A percentile compares a stretch with the other conserved stretches of the same genome.
phyloP scores from a whole-genome alignment of 1,140 invertebrate genomes.

The Leucophenga varia region DNA sequence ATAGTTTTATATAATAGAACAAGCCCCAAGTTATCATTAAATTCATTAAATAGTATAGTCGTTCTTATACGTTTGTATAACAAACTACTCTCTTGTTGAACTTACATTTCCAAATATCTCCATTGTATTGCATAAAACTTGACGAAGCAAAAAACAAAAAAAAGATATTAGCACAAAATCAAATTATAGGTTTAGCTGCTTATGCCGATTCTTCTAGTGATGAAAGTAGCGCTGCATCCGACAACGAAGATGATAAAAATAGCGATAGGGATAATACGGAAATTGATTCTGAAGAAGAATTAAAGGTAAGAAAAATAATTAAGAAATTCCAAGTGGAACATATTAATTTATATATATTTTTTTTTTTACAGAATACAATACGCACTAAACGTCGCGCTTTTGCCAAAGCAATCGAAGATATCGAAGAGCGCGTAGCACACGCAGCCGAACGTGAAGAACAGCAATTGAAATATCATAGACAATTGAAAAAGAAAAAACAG shows the following conservation, averaged over 20 bases:
- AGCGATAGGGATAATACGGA: conserved; percentile 25
- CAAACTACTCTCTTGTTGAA: neutral
- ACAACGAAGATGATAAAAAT: conserved; percentile 24
- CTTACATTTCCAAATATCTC: no score
- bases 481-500: conserved; percentile 24
- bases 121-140: no score
- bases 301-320: conserved; percentile 25
- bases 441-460: conserved; percentile 37
- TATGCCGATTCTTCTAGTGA: conserved; percentile 49
- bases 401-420: conserved; percentile 41
- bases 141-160: no score
- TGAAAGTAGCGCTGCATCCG: conserved; percentile 35
- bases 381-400: conserved; percentile 41
- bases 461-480: conserved; percentile 31
- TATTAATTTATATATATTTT: neutral
- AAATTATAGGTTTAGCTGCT: conserved; percentile 55
- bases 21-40: neutral
- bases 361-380: conserved; percentile 28
- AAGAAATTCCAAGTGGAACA: no score
- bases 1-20: no score
- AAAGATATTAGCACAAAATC: conserved; percentile 50
- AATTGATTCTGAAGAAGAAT: conserved; percentile 40
- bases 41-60: neutral
- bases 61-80: neutral
- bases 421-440: conserved; percentile 42